Evolutionary conservation across 1,140 invertebrate genomes (phyloP), one percentile per base, ranked within the genome.

Genomic region (Zaprionus taronus): DNA sequence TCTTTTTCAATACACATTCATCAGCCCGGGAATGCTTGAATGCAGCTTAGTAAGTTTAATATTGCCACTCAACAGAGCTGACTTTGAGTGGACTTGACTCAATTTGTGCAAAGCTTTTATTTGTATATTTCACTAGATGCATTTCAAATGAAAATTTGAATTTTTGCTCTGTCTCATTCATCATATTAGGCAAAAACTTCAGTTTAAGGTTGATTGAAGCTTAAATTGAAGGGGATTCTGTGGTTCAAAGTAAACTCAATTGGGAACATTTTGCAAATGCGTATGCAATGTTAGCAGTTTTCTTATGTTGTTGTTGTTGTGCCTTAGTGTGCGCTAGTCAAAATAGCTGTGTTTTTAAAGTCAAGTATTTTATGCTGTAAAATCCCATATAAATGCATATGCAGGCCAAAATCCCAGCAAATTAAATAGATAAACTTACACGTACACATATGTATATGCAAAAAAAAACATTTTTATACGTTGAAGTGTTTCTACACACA

Each of bases 211-310:
- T 20, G 15, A 41, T 26, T 15, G 26, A 38, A 17, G 7, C 56
- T 14, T 41, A 9, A 51, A 44, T 31, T 71, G 61, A 53, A 69
- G 60, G 58, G 17, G 41, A 55, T 41, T 55, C 49, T 49, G 44
- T 55, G 34, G 72, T 49, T 38, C 12, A 15, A 41, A 28, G 51
- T 14, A 70, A 75, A 63, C 38, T 57, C 66, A 57, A 70, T 70
- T 75, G 67, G 34, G 3, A 36, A 61, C 60, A 60, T 14, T 71
- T 31, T 57, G n/a, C 41, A 57, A 70, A 74, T 51, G 36, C 17
- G 24, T 41, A 17, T 55, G 15, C 5, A 41, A 7, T 41, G 2
- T 9, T 7, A 47, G 9, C 31, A 47, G n/a, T 47, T 44, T 47
- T 7, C 7, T 47, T 17, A 7, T 9, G 6, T 7, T 44, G 41